Conservation (phyloP, 2,797 vertebrate genomes). For the Hafferia zeledoni region DNA sequence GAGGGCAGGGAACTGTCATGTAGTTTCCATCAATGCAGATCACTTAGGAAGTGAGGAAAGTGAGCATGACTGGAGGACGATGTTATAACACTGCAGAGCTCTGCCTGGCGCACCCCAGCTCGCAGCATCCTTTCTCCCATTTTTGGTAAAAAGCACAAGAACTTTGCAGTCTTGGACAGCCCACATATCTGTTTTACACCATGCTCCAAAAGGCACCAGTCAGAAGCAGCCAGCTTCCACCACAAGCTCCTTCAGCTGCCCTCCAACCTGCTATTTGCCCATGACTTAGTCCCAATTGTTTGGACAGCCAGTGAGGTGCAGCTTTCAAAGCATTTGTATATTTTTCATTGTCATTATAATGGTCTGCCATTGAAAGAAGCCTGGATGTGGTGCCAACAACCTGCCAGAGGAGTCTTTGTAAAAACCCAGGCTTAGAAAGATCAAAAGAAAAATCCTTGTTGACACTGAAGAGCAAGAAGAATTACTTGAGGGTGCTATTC, state of each 20-base stretch:
- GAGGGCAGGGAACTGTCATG: not conserved
- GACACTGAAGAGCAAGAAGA: not conserved
- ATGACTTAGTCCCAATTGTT: not conserved
- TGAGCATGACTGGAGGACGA: not conserved
- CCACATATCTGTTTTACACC: not conserved
- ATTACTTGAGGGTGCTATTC: not conserved
- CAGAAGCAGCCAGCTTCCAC: not conserved
- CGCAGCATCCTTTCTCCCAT: not conserved
- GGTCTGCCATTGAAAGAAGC: not conserved
- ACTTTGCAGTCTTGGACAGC: not conserved
- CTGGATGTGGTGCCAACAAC: not conserved
- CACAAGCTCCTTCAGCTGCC: not conserved
- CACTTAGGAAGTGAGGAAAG: not conserved
- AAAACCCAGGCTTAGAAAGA: not conserved
- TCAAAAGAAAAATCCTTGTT: not conserved
- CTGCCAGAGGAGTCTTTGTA: not conserved
- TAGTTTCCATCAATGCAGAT: not conserved
- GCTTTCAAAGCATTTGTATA: not conserved
- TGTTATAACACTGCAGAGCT: not conserved
- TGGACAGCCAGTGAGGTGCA: not conserved
- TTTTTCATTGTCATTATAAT: not conserved
- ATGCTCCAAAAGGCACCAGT: not conserved
- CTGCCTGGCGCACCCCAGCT: not conserved
- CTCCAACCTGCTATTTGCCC: rapidly evolving
- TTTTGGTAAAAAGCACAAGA: not conserved